These are phyloP conservation scores for Antheraea assamensis DNA, from an alignment of 2,888 invertebrate genomes.

Conservation along the genomic window DNA sequence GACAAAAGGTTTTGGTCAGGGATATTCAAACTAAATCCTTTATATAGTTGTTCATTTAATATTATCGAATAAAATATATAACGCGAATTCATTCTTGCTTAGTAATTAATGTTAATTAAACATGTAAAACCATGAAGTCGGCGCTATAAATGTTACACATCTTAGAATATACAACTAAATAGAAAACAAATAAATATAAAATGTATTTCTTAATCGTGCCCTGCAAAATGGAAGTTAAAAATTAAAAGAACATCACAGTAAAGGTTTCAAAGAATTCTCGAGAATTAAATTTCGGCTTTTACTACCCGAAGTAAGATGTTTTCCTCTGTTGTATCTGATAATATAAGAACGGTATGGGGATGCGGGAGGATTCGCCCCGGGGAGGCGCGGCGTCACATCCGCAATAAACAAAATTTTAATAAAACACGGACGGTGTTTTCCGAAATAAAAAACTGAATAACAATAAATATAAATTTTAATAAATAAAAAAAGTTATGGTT, in stretches of 20 bases:
- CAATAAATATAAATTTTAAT: conserved; percentile 48
- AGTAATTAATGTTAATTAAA: neutral
- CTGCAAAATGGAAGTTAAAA: conserved; percentile 73
- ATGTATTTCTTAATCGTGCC: conserved; percentile 17
- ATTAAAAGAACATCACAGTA: conserved; percentile 70
- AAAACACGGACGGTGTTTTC: conserved; percentile 54
- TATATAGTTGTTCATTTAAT: neutral
- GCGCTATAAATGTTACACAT: neutral
- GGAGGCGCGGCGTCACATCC: conserved; percentile 42
- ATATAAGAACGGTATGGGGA: conserved; percentile 15
- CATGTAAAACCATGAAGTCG: neutral
- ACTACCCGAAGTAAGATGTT: conserved; percentile 53
- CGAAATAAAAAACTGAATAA: conserved; percentile 47
- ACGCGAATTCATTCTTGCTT: neutral
- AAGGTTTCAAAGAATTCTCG: conserved; percentile 69
- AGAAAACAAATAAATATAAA: neutral
- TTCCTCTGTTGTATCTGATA: conserved; percentile 37
- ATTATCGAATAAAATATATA: neutral
- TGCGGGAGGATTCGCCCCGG: conserved; percentile 29
- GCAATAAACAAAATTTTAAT: conserved; percentile 71
- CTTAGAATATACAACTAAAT: neutral
- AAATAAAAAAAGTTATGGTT: conserved; percentile 44
- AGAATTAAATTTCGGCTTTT: conserved; percentile 63
- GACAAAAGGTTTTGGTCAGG: neutral
- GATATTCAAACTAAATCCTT: neutral